Percentiles rank a stretch among this genome's conserved stretches.
These are phyloP conservation scores for Polyergus mexicanus DNA, from an alignment of 1,140 invertebrate genomes.

Conservation along the genomic window DNA sequence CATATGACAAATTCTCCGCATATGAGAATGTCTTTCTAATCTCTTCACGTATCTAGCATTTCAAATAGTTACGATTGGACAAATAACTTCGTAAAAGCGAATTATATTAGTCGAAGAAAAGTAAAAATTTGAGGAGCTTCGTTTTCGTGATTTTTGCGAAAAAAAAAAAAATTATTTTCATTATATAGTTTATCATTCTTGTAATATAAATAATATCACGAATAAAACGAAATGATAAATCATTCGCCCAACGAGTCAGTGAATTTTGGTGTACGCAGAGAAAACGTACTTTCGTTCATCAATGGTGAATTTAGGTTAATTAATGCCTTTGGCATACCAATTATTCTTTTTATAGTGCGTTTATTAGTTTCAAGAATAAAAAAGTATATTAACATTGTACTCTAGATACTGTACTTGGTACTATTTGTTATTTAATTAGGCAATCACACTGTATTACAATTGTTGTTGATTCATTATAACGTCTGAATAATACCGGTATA, in stretches of 20 bases:
- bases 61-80: neutral
- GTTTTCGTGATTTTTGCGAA: neutral
- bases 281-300: constrained; percentile 18
- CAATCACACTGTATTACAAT: constrained; percentile 1
- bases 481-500: neutral
- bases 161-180: neutral
- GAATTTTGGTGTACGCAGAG: neutral
- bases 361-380: constrained; percentile 16
- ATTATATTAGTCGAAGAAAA: neutral
- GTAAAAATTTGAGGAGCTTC: neutral
- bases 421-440: constrained; percentile 22
- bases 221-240: neutral
- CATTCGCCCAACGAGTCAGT: neutral
- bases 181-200: neutral
- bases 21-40: neutral
- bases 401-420: neutral
- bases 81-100: neutral
- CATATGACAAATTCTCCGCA: neutral
- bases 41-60: neutral
- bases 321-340: neutral
- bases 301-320: constrained; percentile 7
- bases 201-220: neutral
- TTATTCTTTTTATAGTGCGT: neutral
- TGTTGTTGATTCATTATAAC: neutral
- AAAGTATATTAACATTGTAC: constrained; percentile 9